A percentile compares a stretch with the other conserved stretches of the same genome.
Conservation (phyloP, 2,113 vertebrate genomes). For the Myanophis thanlyinensis region DNA sequence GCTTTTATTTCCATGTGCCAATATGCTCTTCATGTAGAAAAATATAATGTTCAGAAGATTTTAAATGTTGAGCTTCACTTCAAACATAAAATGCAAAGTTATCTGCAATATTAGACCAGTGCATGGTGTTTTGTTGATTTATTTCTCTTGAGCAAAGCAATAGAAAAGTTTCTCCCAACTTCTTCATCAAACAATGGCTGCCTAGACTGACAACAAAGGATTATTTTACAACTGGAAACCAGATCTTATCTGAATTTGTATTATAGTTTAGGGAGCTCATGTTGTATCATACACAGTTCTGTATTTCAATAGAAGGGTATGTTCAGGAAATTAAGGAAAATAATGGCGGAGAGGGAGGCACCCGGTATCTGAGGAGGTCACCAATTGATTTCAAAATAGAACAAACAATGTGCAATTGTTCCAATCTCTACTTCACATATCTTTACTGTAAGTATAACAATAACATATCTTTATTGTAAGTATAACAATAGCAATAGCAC, state of each 20-base stretch:
- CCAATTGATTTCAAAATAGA: background rate
- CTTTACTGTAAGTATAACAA: background rate
- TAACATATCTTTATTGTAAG: too few relatives aligned
- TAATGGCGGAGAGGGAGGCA: background rate
- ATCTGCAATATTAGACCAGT: background rate
- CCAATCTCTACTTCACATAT: background rate
- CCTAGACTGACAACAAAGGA: background rate
- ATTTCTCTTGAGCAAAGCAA: background rate
- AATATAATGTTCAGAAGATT: background rate
- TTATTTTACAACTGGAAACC: background rate
- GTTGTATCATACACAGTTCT: background rate
- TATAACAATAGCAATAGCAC: too few relatives aligned
- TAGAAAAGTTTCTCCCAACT: background rate
- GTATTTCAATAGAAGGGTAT: background rate
- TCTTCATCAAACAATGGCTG: background rate
- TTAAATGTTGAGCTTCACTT: background rate
- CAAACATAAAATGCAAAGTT: background rate
- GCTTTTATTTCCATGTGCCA: background rate
- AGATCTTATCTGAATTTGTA: background rate
- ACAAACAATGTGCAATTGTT: background rate
- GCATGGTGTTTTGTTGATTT: background rate
- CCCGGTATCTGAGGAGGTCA: background rate
- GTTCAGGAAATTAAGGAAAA: background rate
- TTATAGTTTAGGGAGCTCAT: background rate
- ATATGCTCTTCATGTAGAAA: background rate